Evolutionary conservation across 2,888 invertebrate genomes (phyloP).

Genomic region (Erannis defoliaria): DNA sequence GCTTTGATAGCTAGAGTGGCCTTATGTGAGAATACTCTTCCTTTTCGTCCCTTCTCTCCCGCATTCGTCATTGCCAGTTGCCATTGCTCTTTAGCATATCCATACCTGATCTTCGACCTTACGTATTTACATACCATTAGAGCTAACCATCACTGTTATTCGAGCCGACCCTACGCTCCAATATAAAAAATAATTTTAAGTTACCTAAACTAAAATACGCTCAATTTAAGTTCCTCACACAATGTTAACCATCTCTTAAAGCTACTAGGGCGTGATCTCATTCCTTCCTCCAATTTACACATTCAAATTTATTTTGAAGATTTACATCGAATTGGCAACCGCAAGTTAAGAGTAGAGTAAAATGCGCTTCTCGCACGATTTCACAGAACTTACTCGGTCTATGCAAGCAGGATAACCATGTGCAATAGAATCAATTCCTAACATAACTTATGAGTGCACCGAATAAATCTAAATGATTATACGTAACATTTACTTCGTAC

Average conservation of each 20-base stretch:
- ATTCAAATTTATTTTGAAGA: constrained; percentile 36
- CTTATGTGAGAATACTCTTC: neutral
- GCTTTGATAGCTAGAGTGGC: neutral
- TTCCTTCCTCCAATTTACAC: constrained; percentile 39
- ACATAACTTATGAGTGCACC: constrained; percentile 69
- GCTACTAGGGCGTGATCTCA: constrained; percentile 56
- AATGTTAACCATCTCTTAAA: constrained; percentile 60
- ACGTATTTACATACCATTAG: constrained; percentile 79
- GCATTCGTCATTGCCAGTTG: constrained; percentile 24
- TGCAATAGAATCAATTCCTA: constrained; percentile 70
- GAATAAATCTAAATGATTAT: constrained; percentile 66
- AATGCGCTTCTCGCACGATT: constrained; percentile 25
- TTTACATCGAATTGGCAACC: constrained; percentile 44
- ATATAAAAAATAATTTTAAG: constrained; percentile 69
- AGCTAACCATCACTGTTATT: constrained; percentile 66
- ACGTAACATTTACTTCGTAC: constrained; percentile 68
- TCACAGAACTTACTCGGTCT: constrained; percentile 32
- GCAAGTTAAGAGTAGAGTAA: constrained; percentile 18
- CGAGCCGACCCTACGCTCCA: constrained; percentile 67
- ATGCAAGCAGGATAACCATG: constrained; percentile 56
- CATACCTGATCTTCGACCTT: constrained; percentile 58
- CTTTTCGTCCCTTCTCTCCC: constrained; percentile 36
- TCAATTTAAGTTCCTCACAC: constrained; percentile 62
- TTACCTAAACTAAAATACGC: constrained; percentile 72
- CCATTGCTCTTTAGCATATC: constrained; percentile 37